Conservation (phyloP, 2,113 vertebrate genomes). For the Colaptes auratus region DNA sequence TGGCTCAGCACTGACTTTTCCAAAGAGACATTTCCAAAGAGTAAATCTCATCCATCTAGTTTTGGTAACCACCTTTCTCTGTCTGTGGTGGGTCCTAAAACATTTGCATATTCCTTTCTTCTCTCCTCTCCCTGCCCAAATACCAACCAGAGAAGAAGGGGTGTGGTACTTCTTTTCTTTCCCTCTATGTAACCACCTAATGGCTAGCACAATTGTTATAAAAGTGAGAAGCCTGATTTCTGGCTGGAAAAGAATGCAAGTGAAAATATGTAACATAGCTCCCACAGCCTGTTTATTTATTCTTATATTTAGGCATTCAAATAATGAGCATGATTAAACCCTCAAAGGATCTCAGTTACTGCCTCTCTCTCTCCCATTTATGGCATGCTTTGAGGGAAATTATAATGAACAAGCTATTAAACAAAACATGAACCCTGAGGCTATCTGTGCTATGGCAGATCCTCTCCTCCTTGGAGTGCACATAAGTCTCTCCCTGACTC, state of each 20-base stretch:
- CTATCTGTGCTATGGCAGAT: neutral
- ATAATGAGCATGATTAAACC: neutral
- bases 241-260: neutral
- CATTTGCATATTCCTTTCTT: neutral
- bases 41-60: neutral
- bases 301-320: neutral
- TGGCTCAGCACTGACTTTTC: neutral
- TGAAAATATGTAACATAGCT: neutral
- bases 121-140: neutral
- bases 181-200: neutral
- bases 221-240: neutral
- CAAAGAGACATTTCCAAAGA: neutral
- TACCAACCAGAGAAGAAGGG: neutral
- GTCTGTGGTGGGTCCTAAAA: neutral
- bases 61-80: neutral
- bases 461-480: neutral
- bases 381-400: constrained; percentile 24
- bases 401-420: constrained; percentile 23
- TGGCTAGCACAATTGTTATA: neutral
- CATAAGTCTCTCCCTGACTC: neutral
- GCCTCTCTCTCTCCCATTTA: neutral
- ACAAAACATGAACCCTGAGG: constrained; percentile 20
- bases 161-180: neutral
- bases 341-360: constrained; percentile 3
- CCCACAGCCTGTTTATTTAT: neutral